Evolutionary conservation across 2,888 invertebrate species (phyloP), one percentile per base, ranked within the genome.

Genomic region (Dorcus parallelipipedus): DNA sequence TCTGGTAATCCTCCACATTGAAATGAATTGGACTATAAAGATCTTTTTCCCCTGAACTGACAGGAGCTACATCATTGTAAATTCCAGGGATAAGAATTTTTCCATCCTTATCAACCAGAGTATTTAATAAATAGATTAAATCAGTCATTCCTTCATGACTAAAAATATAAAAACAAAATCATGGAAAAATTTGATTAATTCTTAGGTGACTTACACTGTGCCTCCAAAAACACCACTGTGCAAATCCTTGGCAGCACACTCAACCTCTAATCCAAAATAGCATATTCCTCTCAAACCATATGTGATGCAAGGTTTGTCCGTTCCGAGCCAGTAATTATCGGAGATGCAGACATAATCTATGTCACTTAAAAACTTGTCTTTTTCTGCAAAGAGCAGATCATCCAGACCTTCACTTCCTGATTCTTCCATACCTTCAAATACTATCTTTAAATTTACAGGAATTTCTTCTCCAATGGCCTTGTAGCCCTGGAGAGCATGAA

Each of bases 351-450:
- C 94, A 80, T 87, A 97, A 78, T 98, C 97, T 0, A 95, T 89
- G 73, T 86, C 84, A 54, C 86, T 82, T 39, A 97, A 84, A 78
- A 95, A 97, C 26, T 85, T 85, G 66, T 91, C 87, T 73, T 90
- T 90, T 65, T 84, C 81, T 0, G 83, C 76, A 66, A 81, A 80
- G 0, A 99, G 82, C 8, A 97, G 80, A 0, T 90, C 91, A 76
- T 97, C 95, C 23, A 99, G 81, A n/a, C 98, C 98, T 74, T 92
- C 91, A 59, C 97, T 97, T 5, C 97, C 97, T 60, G 91, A 91
- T 77, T 99, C 98, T 79, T 98, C 98, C 98, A 99, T 99, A 55
- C 95, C 96, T 82, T 99, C 98, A 75, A 98, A 91, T 9, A 94
- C 86, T 78, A 98, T 97, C 85, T 90, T 91, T 5, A 91, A 71